Evolutionary conservation across 2,888 invertebrate genomes (phyloP).

Genomic region (Siphlonurus alternatus): DNA sequence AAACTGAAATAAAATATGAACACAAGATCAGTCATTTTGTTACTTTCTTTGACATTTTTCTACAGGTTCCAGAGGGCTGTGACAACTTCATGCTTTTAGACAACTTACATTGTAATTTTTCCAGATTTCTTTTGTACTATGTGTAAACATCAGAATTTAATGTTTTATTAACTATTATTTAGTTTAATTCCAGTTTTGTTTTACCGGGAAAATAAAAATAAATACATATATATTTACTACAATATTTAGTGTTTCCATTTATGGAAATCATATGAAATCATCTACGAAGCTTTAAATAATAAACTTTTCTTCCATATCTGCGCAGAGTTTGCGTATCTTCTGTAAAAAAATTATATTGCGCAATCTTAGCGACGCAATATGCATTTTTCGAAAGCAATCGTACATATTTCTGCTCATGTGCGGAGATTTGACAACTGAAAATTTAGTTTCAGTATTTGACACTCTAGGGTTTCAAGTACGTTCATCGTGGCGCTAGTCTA

Average conservation of each 20-base stretch:
- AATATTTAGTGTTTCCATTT: neutral
- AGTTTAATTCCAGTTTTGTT: neutral
- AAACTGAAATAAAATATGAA: neutral
- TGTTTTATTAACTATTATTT: neutral
- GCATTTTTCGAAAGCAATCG: neutral
- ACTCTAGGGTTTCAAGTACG: neutral
- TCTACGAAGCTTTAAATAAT: neutral
- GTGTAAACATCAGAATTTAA: neutral
- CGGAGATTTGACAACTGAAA: neutral
- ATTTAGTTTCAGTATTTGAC: neutral
- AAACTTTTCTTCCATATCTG: neutral
- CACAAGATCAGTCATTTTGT: neutral
- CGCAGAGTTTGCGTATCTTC: too few species aligned
- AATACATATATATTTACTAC: neutral
- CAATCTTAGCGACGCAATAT: neutral
- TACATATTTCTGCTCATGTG: neutral
- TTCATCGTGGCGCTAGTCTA: neutral
- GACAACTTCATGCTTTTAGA: neutral
- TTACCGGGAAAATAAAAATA: neutral
- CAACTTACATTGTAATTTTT: constrained; percentile 1
- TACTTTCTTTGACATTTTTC: neutral
- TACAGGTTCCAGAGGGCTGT: neutral
- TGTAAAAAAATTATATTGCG: neutral
- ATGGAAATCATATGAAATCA: neutral
- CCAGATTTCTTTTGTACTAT: neutral